Conservation (phyloP, 2,888 invertebrate species). For the Microctonus hyperodae region DNA sequence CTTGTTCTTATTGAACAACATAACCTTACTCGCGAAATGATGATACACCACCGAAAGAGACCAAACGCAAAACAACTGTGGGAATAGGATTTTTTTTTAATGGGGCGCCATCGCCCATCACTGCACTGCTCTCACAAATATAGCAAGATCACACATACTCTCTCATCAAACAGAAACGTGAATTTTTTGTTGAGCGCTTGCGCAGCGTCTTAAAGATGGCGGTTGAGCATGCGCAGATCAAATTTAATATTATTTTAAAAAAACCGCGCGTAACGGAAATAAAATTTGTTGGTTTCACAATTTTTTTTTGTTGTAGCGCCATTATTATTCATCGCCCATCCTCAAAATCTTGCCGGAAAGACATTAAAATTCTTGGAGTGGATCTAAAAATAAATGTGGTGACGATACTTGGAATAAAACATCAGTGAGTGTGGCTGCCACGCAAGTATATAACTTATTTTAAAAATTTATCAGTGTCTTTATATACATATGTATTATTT, state of each 20-base stretch:
- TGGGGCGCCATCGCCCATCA: conserved; percentile 40
- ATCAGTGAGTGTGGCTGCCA: neutral
- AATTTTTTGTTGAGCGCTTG: too few relatives aligned
- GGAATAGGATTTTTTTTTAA: conserved; percentile 34
- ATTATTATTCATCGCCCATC: conserved; percentile 4
- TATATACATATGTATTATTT: too few relatives aligned
- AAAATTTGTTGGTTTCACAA: neutral
- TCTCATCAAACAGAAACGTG: too few relatives aligned
- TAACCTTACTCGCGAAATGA: conserved; percentile 43
- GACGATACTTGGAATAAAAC: neutral
- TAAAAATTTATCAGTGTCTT: too few relatives aligned
- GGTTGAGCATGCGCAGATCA: neutral
- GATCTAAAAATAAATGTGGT: neutral
- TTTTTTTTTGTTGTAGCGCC: neutral
- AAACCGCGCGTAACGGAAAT: neutral
- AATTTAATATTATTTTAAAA: neutral
- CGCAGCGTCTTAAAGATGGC: neutral
- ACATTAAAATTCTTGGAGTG: neutral
- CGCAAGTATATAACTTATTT: neutral
- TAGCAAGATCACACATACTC: neutral
- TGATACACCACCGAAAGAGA: conserved; percentile 34
- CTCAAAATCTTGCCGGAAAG: neutral
- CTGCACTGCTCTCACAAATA: conserved; percentile 14
- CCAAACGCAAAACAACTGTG: conserved; percentile 42
- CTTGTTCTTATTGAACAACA: conserved; percentile 38